Evolutionary conservation across 2,888 invertebrate genomes (phyloP), one percentile per base, ranked within the genome.

Genomic region (Cosmopolites sordidus): DNA sequence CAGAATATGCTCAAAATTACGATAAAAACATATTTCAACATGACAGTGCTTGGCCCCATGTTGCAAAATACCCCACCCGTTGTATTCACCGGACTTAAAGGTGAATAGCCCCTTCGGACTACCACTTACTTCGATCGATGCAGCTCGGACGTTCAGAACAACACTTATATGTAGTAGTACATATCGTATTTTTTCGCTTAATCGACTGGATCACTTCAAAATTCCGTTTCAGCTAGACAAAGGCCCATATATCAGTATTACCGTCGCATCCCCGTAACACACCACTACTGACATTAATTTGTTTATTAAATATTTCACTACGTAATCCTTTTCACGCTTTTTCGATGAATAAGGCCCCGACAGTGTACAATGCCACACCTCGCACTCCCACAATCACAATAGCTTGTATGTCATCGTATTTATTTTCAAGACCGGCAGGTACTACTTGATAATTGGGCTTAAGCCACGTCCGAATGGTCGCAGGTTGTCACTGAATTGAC

Each of bases 401-500:
- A 40, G 46, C 29, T 42, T 47, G 46, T 54, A 50, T 50, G 54
- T 54, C 54, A 54, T 54, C 45, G 50, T 54, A 54, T 54, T 54
- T 54, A 54, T 45, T 50, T 54, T 54, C 54, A 54, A 54, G 54
- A 54, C 54, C 54, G 37, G 54, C 54, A 54, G 54, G 54, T 54
- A 50, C 50, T 49, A 22, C 45, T 42, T 45, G 49, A 49, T 54
- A 54, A 54, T 54, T 49, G 40, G 22, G 41, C 40, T 48, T 54
- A 54, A 54, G 49, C 48, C 42, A 39, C 8, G 22, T 29, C 11
- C 40, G 9, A 40, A n/a, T 51, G 38, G n/a, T 17, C 3, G 22
- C 29, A 12, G 39, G 30, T 17, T 45, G 51, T 45, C 41, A 41
- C 40, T 48, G 33, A 30, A 44, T 41, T 45, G 54, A 48, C 42